Base-by-base conservation (phyloP, 2,888 invertebrate genomes). In the Meiosimyza platycephala region DNA sequence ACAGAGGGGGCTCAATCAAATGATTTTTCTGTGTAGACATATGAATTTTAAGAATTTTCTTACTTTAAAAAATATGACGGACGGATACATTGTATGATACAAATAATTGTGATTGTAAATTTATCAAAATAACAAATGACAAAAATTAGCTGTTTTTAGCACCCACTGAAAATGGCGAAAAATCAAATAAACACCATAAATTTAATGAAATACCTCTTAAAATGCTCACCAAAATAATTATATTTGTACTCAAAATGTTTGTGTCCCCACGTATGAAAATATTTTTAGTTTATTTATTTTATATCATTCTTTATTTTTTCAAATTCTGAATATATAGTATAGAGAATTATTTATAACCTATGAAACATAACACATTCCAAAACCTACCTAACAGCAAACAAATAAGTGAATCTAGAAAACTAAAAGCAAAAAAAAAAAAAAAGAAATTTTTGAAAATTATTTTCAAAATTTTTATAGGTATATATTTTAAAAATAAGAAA, bases 341-440 rank as follows among this genome's bases (percentile, higher is more conserved):
- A 67, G 57, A 73, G 75, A 71, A 63, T 28, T 79, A 79, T 79
- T 79, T 79, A 77, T 79, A 79, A 76, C 77, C 73, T 52, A 77
- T 85, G 85, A 84, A 82, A 81, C 83, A 84, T 85, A 84, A 85
- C 84, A 85, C 84, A 85, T 85, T 84, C 86, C 84, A 84, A 77
- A 76, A 75, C 66, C 71, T 74, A 74, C 74, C 67, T 72, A 74
- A 72, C 72, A 47, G 16, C 50, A 11, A 67, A 66, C 47, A 54
- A 40, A 65, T 18, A 33, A 72, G 51, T 28, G 67, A 67, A 72
- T 66, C 11, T 18, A 65, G 47, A 70, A 71, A 72, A 66, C 28
- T 28, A 3, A 28, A 28, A 28, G 4, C 28, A 50, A 57, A 28
- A 18, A 65, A 71, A 28, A 18, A 65, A 71, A 2, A 60, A 60